phyloP scores from a whole-genome alignment of 37 sponge, comb jelly and placozoan genomes.

The Hormiphora californensis region DNA sequence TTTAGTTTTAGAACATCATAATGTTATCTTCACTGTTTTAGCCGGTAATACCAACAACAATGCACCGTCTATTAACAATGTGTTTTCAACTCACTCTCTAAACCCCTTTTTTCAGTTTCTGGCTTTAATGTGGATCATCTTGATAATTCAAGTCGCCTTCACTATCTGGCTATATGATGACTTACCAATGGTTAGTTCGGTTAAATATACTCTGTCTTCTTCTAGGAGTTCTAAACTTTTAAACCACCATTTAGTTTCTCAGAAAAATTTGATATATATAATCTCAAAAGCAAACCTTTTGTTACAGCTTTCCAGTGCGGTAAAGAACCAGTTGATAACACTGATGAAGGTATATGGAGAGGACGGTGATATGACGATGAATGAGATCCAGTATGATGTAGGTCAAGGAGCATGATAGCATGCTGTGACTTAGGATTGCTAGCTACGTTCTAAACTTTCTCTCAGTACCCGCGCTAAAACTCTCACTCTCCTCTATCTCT shows the following conservation, averaged over 20 bases:
- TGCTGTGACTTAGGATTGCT: too few relatives aligned
- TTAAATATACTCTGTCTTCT: background rate
- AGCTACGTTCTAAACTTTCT: too few relatives aligned
- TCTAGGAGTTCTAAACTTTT: too few relatives aligned
- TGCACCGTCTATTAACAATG: too few relatives aligned
- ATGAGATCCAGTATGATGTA: constrained; percentile 2
- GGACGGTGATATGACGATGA: background rate
- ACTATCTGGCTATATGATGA: background rate
- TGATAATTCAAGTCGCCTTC: background rate
- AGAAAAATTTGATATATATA: background rate
- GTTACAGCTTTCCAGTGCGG: background rate
- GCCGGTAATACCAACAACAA: too few relatives aligned
- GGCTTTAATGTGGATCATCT: background rate
- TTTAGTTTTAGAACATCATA: too few relatives aligned
- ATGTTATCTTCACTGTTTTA: too few relatives aligned
- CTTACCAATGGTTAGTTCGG: background rate
- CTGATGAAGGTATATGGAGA: background rate
- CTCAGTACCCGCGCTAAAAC: too few relatives aligned
- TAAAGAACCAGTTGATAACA: background rate
- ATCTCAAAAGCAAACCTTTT: background rate
- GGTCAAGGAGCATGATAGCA: too few relatives aligned
- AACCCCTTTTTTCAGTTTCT: background rate
- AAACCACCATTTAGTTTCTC: background rate
- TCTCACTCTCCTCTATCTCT: background rate
- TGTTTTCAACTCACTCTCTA: too few relatives aligned